These are phyloP conservation scores for Drosophila repleta DNA, from an alignment of 1,140 invertebrate species.

Conservation along the genomic window DNA sequence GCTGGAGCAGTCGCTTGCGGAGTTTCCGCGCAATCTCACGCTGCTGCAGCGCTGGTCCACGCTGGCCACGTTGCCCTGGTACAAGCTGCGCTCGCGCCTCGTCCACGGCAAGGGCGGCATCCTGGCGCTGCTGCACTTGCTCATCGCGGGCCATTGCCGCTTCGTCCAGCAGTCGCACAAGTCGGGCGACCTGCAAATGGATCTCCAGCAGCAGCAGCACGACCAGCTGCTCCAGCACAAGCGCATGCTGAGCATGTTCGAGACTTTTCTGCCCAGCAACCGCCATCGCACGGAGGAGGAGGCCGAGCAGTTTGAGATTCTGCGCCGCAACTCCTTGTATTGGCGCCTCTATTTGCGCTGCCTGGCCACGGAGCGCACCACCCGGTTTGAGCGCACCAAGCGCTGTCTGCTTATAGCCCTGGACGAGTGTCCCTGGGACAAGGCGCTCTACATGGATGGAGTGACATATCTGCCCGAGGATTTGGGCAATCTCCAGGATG, in stretches of 20 bases:
- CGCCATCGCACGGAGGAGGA: conserved; percentile 37
- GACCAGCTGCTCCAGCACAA: conserved; percentile 35
- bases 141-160: conserved; percentile 56
- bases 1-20: conserved; percentile 78
- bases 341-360: conserved; percentile 77
- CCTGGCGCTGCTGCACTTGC: conserved; percentile 58
- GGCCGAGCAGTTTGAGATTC: conserved; percentile 35
- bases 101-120: conserved; percentile 58
- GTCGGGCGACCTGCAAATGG: background rate
- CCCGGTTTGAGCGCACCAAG: conserved; percentile 73
- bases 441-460: conserved; percentile 86
- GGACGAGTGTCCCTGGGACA: conserved; percentile 89
- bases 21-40: conserved; percentile 86
- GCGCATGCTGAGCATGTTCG: conserved; percentile 73
- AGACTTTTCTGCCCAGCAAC: conserved; percentile 59
- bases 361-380: conserved; percentile 57
- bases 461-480: conserved; percentile 85
- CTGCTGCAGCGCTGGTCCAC: conserved; percentile 81
- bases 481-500: conserved; percentile 87
- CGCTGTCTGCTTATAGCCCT: conserved; percentile 85
- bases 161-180: conserved; percentile 15
- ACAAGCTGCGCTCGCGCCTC: conserved; percentile 49
- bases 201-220: background rate
- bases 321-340: conserved; percentile 72
- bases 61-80: conserved; percentile 55